Conservation (phyloP, 2,888 invertebrate species). For the Rhagophthalmus giganteus region DNA sequence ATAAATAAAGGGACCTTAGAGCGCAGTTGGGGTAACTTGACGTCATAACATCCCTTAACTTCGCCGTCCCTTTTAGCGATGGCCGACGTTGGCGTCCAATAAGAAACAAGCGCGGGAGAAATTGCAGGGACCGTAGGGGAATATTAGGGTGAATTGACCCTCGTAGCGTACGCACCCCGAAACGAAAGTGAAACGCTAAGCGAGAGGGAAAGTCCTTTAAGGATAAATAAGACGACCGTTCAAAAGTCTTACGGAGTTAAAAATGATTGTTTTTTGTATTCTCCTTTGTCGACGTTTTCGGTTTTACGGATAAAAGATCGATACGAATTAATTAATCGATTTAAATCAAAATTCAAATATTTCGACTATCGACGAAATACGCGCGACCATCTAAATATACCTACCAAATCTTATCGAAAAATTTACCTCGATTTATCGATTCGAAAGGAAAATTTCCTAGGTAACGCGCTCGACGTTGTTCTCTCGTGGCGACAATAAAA, state of each 20-base stretch:
- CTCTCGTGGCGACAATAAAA: no score
- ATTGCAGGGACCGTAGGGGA: constrained; percentile 44
- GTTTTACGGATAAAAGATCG: no score
- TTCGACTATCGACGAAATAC: no score
- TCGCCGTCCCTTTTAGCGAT: constrained; percentile 48
- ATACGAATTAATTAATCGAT: no score
- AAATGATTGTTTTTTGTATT: constrained; percentile 13
- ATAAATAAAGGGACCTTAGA: constrained; percentile 23
- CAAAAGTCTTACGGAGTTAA: constrained; percentile 3
- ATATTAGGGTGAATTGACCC: constrained; percentile 39
- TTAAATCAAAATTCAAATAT: no score
- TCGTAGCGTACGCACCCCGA: constrained; percentile 37
- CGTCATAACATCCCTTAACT: constrained; percentile 38
- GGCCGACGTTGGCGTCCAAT: constrained; percentile 45
- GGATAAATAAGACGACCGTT: constrained; percentile 25
- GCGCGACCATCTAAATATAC: no score
- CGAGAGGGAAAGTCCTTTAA: constrained; percentile 44
- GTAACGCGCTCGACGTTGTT: no score
- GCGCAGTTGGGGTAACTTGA: constrained; percentile 29
- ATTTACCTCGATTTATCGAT: no score
- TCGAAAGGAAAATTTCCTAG: no score
- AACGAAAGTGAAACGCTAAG: constrained; percentile 47
- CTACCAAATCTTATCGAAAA: no score
- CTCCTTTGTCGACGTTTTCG: constrained; percentile 2
- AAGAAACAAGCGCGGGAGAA: constrained; percentile 42